A percentile compares a stretch with the other conserved stretches of the same genome.
phyloP scores from a whole-genome alignment of 1,140 invertebrate species.

The Microplitis demolitor region DNA sequence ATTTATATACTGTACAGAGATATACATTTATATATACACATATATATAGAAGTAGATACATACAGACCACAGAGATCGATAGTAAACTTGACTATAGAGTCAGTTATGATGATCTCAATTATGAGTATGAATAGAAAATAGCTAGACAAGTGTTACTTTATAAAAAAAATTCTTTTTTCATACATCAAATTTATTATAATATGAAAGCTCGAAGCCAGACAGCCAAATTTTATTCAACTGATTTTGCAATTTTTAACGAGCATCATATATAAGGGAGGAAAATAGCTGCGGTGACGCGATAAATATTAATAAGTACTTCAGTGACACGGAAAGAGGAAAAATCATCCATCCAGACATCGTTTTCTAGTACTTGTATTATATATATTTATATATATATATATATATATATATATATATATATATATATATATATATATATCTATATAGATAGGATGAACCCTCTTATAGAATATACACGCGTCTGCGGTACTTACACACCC shows the following conservation, averaged over 20 bases:
- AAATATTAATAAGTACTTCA: constrained; percentile 6
- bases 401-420: not conserved
- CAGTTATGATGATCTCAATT: too few species aligned
- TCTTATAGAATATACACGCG: not conserved
- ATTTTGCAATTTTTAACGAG: not conserved
- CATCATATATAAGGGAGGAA: not conserved
- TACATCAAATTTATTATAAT: too few species aligned
- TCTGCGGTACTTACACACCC: too few species aligned
- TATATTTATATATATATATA: not conserved
- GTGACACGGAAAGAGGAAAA: constrained; percentile 3
- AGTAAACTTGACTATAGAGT: too few species aligned
- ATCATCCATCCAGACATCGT: too few species aligned
- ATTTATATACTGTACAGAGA: not conserved
- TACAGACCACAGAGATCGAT: too few species aligned
- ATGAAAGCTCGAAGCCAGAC: too few species aligned
- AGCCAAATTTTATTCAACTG: not conserved
- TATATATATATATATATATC: not conserved
- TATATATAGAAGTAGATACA: too few species aligned
- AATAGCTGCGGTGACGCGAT: not conserved
- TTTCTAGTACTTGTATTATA: not conserved
- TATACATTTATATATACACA: too few species aligned
- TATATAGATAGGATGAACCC: not conserved
- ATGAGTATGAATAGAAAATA: too few species aligned
- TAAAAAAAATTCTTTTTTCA: too few species aligned
- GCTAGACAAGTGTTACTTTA: too few species aligned